These are phyloP conservation scores for Lypha dubia DNA, from an alignment of 2,888 invertebrate species.

Conservation along the genomic window DNA sequence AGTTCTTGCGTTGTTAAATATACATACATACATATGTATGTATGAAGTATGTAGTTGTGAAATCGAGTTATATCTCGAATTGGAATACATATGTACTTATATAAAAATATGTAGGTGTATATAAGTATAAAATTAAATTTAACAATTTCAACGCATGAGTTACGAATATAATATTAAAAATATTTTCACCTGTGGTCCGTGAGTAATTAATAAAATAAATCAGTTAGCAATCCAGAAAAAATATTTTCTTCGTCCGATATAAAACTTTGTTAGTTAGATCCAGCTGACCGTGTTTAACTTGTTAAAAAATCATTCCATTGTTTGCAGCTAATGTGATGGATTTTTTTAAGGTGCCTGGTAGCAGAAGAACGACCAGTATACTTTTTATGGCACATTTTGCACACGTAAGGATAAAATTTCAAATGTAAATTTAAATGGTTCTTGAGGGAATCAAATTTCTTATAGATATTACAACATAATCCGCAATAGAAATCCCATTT, in stretches of 20 bases:
- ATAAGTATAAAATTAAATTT: no score
- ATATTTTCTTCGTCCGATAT: background rate
- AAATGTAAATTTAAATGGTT: slow-evolving; percentile 59
- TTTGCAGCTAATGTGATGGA: slow-evolving; percentile 6
- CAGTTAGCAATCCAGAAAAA: background rate
- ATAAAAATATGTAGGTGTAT: no score
- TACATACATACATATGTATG: no score
- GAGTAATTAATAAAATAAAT: background rate
- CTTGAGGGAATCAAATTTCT: background rate
- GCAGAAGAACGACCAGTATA: slow-evolving; percentile 46
- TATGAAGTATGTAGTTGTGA: no score
- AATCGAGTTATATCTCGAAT: no score
- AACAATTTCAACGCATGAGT: no score
- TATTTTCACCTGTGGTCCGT: slow-evolving; percentile 9
- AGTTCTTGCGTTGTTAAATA: no score
- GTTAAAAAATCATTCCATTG: slow-evolving; percentile 48
- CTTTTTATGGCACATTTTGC: slow-evolving; percentile 47
- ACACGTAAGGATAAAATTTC: slow-evolving; percentile 54
- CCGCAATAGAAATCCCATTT: slow-evolving; percentile 44
- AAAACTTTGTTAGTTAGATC: slow-evolving; percentile 1
- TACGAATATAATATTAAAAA: background rate
- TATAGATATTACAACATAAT: slow-evolving; percentile 35
- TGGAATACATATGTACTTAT: no score
- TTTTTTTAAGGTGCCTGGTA: slow-evolving; percentile 9
- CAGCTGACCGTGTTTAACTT: slow-evolving; percentile 10